These are phyloP conservation scores for Melinaea marsaeus DNA, from an alignment of 2,888 invertebrate genomes.

Conservation along the genomic window DNA sequence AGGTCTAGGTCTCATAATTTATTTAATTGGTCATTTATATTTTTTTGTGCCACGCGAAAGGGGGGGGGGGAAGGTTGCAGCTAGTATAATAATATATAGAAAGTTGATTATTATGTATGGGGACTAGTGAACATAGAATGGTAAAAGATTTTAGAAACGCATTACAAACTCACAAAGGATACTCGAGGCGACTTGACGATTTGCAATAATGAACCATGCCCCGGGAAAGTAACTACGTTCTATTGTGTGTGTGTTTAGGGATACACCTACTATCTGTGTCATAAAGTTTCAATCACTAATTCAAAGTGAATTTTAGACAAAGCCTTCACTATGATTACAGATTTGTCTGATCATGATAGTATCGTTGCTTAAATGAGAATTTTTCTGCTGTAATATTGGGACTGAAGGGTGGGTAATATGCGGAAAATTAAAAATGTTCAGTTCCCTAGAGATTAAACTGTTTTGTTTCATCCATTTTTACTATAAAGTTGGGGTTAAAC, in stretches of 20 bases:
- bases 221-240: constrained; percentile 39
- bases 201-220: constrained; percentile 54
- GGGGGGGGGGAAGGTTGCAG: too few relatives aligned
- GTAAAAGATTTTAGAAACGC: constrained; percentile 48
- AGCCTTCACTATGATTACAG: constrained; percentile 17
- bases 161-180: too few relatives aligned
- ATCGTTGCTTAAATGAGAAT: constrained; percentile 52
- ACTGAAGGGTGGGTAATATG: constrained; percentile 64
- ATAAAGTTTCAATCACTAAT: constrained; percentile 49
- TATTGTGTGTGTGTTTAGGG: constrained; percentile 32
- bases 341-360: constrained; percentile 48
- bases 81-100: neutral
- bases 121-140: constrained; percentile 46
- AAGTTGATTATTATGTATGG: constrained; percentile 40
- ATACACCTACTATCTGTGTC: constrained; percentile 46
- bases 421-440: too few relatives aligned
- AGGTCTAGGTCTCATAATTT: too few relatives aligned
- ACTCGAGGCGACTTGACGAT: too few relatives aligned
- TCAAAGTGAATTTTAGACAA: constrained; percentile 36
- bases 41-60: too few relatives aligned
- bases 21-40: too few relatives aligned
- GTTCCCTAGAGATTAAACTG: too few relatives aligned
- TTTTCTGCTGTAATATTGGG: constrained; percentile 53
- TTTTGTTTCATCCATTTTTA: too few relatives aligned
- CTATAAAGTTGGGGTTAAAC: constrained; percentile 45